Percentiles rank a stretch among this genome's conserved stretches.
Conservation (phyloP, 2,113 vertebrate species). For the Pomatostomus ruficeps region DNA sequence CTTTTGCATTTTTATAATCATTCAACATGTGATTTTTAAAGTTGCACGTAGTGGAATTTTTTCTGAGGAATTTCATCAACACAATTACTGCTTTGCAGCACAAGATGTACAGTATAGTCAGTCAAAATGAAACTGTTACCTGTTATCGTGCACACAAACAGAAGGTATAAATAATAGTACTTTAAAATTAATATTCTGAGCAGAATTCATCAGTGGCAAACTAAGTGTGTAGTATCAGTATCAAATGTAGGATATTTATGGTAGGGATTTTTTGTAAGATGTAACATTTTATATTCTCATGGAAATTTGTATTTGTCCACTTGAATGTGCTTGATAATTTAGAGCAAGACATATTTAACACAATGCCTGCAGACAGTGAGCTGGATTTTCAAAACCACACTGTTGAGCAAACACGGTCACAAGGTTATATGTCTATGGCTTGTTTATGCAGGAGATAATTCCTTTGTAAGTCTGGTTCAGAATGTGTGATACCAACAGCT, state of each 20-base stretch:
- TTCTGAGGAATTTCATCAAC: constrained; percentile 43
- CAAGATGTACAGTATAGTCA: not conserved
- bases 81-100: constrained; percentile 6
- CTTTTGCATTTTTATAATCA: not conserved
- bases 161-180: not conserved
- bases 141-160: not conserved
- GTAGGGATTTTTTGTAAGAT: not conserved
- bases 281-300: not conserved
- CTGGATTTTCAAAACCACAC: not conserved
- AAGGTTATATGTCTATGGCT: not conserved
- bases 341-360: not conserved
- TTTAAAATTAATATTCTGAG: not conserved
- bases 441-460: not conserved
- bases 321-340: not conserved
- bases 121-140: not conserved
- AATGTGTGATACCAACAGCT: not conserved
- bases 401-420: not conserved
- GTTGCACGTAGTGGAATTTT: constrained; percentile 16
- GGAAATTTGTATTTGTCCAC: not conserved
- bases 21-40: constrained; percentile 26
- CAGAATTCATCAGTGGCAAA: not conserved
- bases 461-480: not conserved
- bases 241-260: not conserved
- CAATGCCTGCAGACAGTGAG: not conserved
- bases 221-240: not conserved